Conservation (phyloP, 2,888 invertebrate genomes). For the Oasisia sp. region DNA sequence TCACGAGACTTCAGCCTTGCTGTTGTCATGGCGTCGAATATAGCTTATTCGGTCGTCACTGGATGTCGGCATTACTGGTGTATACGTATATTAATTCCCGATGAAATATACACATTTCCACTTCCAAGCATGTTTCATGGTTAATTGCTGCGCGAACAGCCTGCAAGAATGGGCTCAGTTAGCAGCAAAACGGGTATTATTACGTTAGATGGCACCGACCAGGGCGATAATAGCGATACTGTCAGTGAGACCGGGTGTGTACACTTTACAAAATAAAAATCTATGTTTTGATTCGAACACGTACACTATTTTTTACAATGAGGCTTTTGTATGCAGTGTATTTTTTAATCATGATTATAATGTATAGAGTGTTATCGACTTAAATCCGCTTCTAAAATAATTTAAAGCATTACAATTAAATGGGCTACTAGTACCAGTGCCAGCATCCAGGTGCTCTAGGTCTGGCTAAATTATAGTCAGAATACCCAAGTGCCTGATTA, state of each 20-base stretch:
- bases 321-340: not conserved
- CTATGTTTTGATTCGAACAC: not conserved
- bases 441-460: too few relatives aligned
- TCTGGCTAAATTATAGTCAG: too few relatives aligned
- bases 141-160: not conserved
- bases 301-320: not conserved
- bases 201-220: not conserved
- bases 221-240: slow-evolving; percentile 9
- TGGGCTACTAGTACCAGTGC: too few relatives aligned
- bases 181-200: not conserved
- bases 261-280: not conserved
- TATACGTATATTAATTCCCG: not conserved
- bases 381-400: not conserved
- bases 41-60: not conserved
- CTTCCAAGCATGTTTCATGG: not conserved
- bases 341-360: not conserved
- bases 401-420: too few relatives aligned
- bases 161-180: not conserved
- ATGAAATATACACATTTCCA: not conserved
- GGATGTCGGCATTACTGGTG: not conserved
- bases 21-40: not conserved
- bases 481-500: too few relatives aligned
- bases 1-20: not conserved
- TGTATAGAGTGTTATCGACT: not conserved
- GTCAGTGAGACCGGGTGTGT: not conserved